A percentile compares a stretch with the other conserved stretches of the same genome.
Conservation (phyloP, 2,113 vertebrate species). For the Cricetomys ansorgei region DNA sequence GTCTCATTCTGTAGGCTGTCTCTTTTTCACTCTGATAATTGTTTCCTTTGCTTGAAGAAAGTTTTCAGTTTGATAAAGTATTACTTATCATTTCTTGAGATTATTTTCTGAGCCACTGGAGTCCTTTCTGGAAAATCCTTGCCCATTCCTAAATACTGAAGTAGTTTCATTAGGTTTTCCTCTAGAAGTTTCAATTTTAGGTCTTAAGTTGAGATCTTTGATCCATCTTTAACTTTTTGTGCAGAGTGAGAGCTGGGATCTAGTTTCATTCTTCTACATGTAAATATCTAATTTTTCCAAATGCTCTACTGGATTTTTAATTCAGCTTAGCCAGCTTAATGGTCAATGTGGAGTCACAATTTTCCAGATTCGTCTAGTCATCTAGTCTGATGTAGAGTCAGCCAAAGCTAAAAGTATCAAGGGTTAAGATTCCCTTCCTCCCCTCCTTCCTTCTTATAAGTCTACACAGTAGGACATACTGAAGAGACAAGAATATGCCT, state of each 20-base stretch:
- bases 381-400: constrained; percentile 27
- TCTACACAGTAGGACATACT: not conserved
- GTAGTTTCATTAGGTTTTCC: not conserved
- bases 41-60: not conserved
- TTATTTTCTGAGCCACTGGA: not conserved
- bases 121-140: not conserved
- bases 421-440: not conserved
- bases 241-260: not conserved
- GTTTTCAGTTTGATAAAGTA: not conserved
- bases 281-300: not conserved
- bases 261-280: not conserved
- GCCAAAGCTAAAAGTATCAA: not conserved
- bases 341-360: not conserved
- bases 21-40: not conserved
- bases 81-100: not conserved
- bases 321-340: not conserved
- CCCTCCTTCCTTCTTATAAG: not conserved
- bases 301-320: not conserved
- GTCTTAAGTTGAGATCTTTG: not conserved
- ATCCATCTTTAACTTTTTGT: not conserved
- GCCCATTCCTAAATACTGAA: not conserved
- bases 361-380: constrained; percentile 39
- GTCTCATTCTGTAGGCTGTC: not conserved
- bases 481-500: constrained; percentile 22
- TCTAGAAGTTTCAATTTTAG: not conserved